These are phyloP conservation scores for Cantharis rufa DNA, from an alignment of 2,888 invertebrate species.

Conservation along the genomic window DNA sequence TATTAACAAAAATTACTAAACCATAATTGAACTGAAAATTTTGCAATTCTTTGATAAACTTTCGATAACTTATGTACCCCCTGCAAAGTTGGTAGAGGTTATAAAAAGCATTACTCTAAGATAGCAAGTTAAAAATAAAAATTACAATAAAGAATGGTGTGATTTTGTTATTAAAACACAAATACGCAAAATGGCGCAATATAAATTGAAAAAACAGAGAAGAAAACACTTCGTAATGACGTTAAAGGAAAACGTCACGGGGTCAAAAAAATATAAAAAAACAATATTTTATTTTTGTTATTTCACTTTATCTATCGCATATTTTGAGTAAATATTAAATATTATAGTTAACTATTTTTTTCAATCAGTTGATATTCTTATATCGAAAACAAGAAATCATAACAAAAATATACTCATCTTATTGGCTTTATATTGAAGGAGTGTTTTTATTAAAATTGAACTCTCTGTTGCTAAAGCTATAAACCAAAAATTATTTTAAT, in stretches of 20 bases:
- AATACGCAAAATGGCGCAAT: neutral
- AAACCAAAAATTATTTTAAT: too few relatives aligned
- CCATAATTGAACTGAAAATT: neutral
- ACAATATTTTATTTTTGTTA: neutral
- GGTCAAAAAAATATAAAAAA: slow-evolving; percentile 3
- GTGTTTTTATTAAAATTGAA: neutral
- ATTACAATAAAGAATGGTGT: slow-evolving; percentile 1
- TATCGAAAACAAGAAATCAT: neutral
- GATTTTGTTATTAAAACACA: neutral
- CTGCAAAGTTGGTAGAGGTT: slow-evolving; percentile 21
- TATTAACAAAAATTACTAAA: neutral
- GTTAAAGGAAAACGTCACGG: neutral
- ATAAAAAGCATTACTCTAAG: slow-evolving; percentile 5
- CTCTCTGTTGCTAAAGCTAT: neutral
- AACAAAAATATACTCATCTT: neutral
- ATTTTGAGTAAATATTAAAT: neutral
- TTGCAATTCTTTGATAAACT: slow-evolving; percentile 19
- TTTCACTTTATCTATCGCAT: neutral
- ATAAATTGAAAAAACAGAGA: neutral
- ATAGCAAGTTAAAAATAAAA: neutral
- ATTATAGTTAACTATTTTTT: neutral
- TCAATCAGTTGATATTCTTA: neutral
- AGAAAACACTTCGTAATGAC: neutral
- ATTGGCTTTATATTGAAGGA: neutral
- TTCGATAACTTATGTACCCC: slow-evolving; percentile 24